Conservation (phyloP, 2,888 invertebrate genomes). For the Rotaria sp. region DNA sequence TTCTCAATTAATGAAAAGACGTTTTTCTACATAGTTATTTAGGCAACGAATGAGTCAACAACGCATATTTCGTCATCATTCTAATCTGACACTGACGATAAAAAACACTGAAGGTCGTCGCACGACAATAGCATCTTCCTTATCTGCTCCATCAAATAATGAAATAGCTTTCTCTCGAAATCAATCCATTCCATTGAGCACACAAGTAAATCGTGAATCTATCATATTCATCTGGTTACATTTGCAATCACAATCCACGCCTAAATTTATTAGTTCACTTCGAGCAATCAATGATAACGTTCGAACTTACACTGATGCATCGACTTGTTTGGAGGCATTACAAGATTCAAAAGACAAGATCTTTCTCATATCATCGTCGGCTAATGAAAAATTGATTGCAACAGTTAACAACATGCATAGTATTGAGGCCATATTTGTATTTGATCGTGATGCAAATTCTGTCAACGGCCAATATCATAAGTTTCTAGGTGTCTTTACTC, state of each 20-base stretch:
- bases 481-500: not conserved
- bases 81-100: no score
- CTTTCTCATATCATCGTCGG: not conserved
- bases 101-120: no score
- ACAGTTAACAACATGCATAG: not conserved
- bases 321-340: not conserved
- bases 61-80: no score
- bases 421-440: not conserved
- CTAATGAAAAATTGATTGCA: not conserved
- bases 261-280: not conserved
- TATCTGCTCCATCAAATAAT: no score
- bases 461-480: not conserved
- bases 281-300: not conserved
- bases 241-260: not conserved
- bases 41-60: no score
- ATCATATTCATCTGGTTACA: not conserved
- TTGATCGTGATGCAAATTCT: not conserved
- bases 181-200: no score
- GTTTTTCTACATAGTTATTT: no score
- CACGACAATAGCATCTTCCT: no score
- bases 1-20: no score
- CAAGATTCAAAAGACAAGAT: not conserved
- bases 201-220: not conserved
- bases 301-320: not conserved
- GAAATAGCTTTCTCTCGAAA: no score